These are phyloP conservation scores for Macrosteles quadrilineatus DNA, from an alignment of 1,140 invertebrate species.

Conservation along the genomic window DNA sequence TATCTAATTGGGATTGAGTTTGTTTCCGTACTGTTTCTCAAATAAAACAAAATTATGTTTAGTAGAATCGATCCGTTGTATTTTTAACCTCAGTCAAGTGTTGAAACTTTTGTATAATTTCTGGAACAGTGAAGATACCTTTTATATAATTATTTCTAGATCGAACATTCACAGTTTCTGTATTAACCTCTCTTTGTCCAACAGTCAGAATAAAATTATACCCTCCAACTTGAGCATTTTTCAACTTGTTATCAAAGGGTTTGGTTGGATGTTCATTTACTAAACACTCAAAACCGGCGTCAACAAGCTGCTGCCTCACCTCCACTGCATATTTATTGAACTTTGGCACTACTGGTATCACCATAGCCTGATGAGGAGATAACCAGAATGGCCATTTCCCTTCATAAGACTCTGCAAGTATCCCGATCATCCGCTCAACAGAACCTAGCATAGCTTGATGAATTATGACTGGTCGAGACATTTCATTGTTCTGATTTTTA, in stretches of 20 bases:
- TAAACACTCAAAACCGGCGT: not conserved
- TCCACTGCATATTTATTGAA: conserved; percentile 86
- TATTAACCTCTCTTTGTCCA: not conserved
- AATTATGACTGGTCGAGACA: conserved; percentile 94
- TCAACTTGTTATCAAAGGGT: not conserved
- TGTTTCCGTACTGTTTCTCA: too few relatives aligned
- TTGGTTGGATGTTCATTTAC: not conserved
- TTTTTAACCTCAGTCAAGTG: too few relatives aligned
- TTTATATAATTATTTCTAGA: not conserved
- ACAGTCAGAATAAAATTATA: conserved; percentile 5
- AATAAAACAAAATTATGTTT: too few relatives aligned
- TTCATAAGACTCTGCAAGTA: conserved; percentile 94
- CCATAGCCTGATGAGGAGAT: conserved; percentile 90
- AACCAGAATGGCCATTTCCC: conserved; percentile 99
- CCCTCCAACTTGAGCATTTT: not conserved
- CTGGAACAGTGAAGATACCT: too few relatives aligned
- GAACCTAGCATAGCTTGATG: conserved; percentile 97
- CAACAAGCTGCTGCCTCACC: conserved; percentile 52
- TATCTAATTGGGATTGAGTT: too few relatives aligned
- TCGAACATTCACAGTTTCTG: not conserved
- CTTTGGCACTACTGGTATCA: conserved; percentile 83
- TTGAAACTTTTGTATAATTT: too few relatives aligned
- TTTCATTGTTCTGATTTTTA: conserved; percentile 80
- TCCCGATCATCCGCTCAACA: conserved; percentile 97
- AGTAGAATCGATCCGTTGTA: too few relatives aligned